Conservation (phyloP, 1,140 invertebrate genomes). For the Tribolium castaneum region DNA sequence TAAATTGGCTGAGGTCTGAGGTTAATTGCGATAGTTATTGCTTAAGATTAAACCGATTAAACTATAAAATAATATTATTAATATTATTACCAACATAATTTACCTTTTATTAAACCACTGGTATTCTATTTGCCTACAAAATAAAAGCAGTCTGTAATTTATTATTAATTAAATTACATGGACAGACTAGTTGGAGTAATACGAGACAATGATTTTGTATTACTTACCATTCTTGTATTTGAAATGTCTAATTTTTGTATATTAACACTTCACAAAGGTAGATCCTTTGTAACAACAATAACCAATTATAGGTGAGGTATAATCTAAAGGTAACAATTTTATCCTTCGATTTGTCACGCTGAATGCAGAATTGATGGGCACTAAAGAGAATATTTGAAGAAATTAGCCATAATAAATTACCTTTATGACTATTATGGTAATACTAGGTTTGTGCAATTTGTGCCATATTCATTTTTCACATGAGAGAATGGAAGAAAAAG, state of each 20-base stretch:
- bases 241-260: too few relatives aligned
- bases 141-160: too few relatives aligned
- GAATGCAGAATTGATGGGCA: neutral
- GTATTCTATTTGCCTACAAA: too few relatives aligned
- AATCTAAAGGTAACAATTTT: neutral
- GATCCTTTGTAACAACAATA: too few relatives aligned
- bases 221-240: too few relatives aligned
- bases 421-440: neutral
- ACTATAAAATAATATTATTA: neutral
- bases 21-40: neutral
- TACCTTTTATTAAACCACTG: neutral
- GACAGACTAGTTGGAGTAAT: too few relatives aligned
- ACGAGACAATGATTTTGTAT: too few relatives aligned
- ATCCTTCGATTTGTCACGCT: conserved; percentile 3
- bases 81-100: neutral
- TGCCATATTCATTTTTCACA: too few relatives aligned
- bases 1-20: neutral
- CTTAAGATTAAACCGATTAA: neutral
- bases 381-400: conserved; percentile 1
- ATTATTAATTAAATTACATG: too few relatives aligned
- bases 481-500: too few relatives aligned
- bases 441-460: neutral
- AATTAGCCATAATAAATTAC: conserved; percentile 11
- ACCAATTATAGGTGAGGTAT: too few relatives aligned
- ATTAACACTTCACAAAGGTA: too few relatives aligned